Conservation (phyloP, 2,797 vertebrate genomes). For the Eidolon dupreanum region DNA sequence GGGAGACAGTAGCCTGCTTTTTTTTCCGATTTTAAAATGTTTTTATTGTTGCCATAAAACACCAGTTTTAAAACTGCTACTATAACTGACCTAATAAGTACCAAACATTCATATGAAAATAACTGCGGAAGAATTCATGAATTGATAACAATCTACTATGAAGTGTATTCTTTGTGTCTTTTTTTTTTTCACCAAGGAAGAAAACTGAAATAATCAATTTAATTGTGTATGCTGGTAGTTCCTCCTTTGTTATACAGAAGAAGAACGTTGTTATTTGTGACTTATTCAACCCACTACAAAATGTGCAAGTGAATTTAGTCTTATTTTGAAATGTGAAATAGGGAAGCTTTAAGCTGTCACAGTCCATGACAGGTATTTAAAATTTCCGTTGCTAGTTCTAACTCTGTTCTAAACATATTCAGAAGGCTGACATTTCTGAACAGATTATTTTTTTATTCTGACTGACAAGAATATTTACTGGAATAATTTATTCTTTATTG, state of each 20-base stretch:
- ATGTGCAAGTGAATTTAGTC: neutral
- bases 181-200: neutral
- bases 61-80: neutral
- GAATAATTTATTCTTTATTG: neutral
- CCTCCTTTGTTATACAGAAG: neutral
- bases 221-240: neutral
- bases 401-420: neutral
- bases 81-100: neutral
- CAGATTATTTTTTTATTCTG: neutral
- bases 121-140: neutral
- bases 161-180: neutral
- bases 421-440: neutral
- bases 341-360: neutral
- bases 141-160: neutral
- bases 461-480: neutral
- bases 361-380: conserved; percentile 1
- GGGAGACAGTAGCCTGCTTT: neutral
- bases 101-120: neutral
- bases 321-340: neutral
- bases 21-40: neutral
- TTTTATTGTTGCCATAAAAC: neutral
- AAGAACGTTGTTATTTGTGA: neutral
- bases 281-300: neutral
- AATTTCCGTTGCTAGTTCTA: neutral
- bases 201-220: neutral